Evolutionary conservation across 2,797 vertebrate species (phyloP).

Genomic region (Megaceryle alcyon): DNA sequence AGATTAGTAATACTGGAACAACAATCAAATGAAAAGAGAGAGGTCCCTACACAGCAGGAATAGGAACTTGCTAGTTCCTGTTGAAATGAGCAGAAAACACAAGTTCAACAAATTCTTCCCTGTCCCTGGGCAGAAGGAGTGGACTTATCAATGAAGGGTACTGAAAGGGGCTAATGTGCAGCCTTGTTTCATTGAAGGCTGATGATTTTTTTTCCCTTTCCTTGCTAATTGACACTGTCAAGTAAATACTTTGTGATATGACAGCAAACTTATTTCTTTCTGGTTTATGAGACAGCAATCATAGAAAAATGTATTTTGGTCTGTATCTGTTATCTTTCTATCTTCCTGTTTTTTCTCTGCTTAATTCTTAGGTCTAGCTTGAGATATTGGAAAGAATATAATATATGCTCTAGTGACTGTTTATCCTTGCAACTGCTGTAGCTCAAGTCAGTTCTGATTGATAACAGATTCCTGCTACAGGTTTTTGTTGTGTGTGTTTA

Average conservation of each 20-base stretch:
- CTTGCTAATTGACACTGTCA: background rate
- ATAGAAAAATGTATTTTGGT: background rate
- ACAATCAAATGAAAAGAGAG: background rate
- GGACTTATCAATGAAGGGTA: background rate
- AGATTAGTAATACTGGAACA: slow-evolving; percentile 25
- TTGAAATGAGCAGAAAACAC: background rate
- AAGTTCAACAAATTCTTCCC: background rate
- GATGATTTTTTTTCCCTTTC: background rate
- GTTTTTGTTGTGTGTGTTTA: background rate
- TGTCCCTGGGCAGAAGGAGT: background rate
- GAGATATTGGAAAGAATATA: background rate
- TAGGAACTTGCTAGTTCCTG: background rate
- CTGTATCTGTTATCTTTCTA: background rate
- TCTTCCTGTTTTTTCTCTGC: background rate
- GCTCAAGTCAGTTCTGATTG: background rate
- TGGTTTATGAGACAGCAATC: background rate
- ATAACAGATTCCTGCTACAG: background rate
- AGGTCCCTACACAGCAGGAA: background rate
- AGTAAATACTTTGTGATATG: background rate
- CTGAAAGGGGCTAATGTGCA: background rate
- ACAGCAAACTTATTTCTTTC: background rate
- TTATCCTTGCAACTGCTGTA: background rate
- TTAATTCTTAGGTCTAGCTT: background rate
- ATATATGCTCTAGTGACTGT: background rate
- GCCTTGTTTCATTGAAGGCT: background rate